These are phyloP conservation scores for Colletes latitarsis DNA, from an alignment of 1,140 invertebrate genomes.

Conservation along the genomic window DNA sequence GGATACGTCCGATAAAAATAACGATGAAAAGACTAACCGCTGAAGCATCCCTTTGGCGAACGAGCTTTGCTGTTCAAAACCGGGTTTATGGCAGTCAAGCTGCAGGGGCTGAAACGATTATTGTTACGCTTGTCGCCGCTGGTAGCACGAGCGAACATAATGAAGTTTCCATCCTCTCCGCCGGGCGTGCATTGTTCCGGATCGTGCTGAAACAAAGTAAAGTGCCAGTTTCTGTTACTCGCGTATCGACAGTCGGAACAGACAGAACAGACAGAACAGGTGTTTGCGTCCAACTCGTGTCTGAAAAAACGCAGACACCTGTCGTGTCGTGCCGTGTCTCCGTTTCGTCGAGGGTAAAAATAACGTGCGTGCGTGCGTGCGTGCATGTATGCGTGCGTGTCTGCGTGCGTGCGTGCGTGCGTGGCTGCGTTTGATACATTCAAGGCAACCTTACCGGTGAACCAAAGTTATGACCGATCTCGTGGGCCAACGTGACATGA, in stretches of 20 bases:
- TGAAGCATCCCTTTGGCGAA: slow-evolving; percentile 94
- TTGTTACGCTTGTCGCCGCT: slow-evolving; percentile 98
- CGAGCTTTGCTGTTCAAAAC: slow-evolving; percentile 96
- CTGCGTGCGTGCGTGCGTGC: no score
- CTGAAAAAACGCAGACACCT: background rate
- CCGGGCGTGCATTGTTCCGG: slow-evolving; percentile 95
- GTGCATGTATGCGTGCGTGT: no score
- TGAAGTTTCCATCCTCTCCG: slow-evolving; percentile 97
- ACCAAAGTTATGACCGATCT: slow-evolving; percentile 99
- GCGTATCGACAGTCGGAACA: slow-evolving; percentile 43
- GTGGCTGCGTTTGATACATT: slow-evolving; percentile 3
- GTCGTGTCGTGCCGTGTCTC: background rate
- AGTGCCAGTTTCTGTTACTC: slow-evolving; percentile 16
- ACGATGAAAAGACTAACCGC: slow-evolving; percentile 82
- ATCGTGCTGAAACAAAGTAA: slow-evolving; percentile 89
- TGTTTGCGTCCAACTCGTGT: background rate
- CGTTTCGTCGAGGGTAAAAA: background rate
- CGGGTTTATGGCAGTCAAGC: slow-evolving; percentile 96
- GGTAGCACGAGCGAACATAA: slow-evolving; percentile 98
- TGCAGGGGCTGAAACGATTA: slow-evolving; percentile 96
- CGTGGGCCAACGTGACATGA: slow-evolving; percentile 98
- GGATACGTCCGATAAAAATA: slow-evolving; percentile 1
- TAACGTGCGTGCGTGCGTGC: no score
- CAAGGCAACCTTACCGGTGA: slow-evolving; percentile 89
- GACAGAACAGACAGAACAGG: slow-evolving; percentile 3